phyloP scores from a whole-genome alignment of 2,113 vertebrate species.

The Brachypodius melanocephalos region DNA sequence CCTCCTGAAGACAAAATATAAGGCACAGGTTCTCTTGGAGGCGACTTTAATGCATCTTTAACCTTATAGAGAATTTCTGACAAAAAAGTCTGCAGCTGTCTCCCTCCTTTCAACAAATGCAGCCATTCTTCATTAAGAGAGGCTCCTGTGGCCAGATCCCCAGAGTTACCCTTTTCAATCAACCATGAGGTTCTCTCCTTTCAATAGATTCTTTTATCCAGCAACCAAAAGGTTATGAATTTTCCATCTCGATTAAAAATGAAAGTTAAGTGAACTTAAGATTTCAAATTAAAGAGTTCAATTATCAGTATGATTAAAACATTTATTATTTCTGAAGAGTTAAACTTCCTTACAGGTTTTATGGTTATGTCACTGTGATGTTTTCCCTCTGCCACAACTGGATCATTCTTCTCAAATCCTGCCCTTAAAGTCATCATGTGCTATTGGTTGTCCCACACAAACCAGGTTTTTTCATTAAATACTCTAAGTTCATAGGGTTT shows the following conservation, averaged over 20 bases:
- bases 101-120: neutral
- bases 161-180: neutral
- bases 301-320: neutral
- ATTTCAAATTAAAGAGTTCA: neutral
- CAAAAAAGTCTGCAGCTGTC: neutral
- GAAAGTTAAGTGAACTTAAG: neutral
- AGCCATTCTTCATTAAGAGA: neutral
- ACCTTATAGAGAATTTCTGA: neutral
- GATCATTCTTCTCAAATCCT: neutral
- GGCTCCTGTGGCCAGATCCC: neutral
- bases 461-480: neutral
- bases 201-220: neutral
- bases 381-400: neutral
- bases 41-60: neutral
- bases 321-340: neutral
- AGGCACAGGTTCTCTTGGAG: neutral
- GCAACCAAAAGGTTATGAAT: neutral
- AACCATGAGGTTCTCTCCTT: neutral
- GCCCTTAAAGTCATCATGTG: neutral
- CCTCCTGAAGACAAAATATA: neutral
- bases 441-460: neutral
- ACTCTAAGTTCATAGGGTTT: constrained; percentile 5
- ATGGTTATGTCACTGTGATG: neutral
- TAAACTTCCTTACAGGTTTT: neutral
- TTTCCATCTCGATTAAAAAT: neutral